phyloP scores from a whole-genome alignment of 1,140 invertebrate species.

The Mya arenaria region DNA sequence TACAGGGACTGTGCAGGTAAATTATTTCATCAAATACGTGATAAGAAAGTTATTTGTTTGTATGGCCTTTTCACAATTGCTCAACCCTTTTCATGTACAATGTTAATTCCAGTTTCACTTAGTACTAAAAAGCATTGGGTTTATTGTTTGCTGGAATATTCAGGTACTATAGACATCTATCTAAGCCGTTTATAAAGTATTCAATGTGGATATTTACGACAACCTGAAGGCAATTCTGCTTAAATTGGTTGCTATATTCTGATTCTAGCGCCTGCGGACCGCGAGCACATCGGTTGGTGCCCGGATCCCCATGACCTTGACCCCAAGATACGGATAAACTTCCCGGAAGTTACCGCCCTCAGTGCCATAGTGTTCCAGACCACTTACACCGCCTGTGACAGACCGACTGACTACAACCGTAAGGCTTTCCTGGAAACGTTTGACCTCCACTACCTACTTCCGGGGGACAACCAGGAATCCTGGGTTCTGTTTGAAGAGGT shows the following conservation, averaged over 20 bases:
- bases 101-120: too few species aligned
- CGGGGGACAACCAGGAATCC: conserved; percentile 11
- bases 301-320: conserved; percentile 9
- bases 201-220: too few species aligned
- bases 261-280: not conserved
- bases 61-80: too few species aligned
- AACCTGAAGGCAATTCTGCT: too few species aligned
- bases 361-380: conserved; percentile 30
- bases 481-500: conserved; percentile 6
- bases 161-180: too few species aligned
- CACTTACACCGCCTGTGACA: conserved; percentile 10
- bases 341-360: conserved; percentile 26
- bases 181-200: too few species aligned
- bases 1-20: conserved; percentile 27
- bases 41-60: too few species aligned
- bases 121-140: too few species aligned
- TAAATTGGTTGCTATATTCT: too few species aligned
- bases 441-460: conserved; percentile 42
- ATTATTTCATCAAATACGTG: too few species aligned
- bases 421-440: conserved; percentile 45
- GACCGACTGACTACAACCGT: not conserved
- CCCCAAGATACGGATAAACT: conserved; percentile 24
- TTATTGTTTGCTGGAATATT: too few species aligned
- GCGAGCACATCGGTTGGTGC: conserved; percentile 43
- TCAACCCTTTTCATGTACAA: too few species aligned